A percentile compares a stretch with the other conserved stretches of the same genome.
Conservation (phyloP, 2,113 vertebrate genomes). For the Sturnira hondurensis region DNA sequence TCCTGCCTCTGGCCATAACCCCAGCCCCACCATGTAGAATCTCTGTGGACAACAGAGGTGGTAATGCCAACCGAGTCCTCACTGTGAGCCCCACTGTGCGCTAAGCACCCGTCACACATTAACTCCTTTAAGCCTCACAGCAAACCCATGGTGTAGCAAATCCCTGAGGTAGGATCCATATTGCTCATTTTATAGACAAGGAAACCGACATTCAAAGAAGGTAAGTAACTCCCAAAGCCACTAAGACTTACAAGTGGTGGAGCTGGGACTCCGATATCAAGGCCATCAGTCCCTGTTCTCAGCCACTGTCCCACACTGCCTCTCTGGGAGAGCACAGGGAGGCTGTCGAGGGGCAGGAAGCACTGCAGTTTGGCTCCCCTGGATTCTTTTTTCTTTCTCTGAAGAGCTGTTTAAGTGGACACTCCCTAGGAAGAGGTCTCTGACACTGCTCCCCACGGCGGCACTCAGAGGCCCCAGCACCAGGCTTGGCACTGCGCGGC, state of each 20-base stretch:
- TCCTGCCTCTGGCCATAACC: not conserved
- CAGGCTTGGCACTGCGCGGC: not conserved
- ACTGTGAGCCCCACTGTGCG: fast-evolving
- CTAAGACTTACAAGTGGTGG: not conserved
- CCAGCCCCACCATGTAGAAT: not conserved
- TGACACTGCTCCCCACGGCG: not conserved
- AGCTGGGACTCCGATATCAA: not conserved
- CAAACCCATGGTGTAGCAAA: not conserved
- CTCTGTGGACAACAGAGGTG: not conserved
- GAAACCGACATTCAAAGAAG: not conserved
- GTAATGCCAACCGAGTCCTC: not conserved
- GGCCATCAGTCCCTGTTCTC: not conserved
- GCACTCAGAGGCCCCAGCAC: not conserved
- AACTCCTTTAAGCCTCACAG: not conserved
- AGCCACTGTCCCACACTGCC: not conserved
- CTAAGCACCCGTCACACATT: not conserved
- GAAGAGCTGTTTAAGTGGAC: not conserved
- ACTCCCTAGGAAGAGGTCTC: not conserved
- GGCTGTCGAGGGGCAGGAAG: not conserved
- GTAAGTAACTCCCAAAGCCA: not conserved
- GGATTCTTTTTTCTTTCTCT: not conserved
- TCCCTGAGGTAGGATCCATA: not conserved
- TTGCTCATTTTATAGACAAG: not conserved
- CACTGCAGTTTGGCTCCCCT: not conserved
- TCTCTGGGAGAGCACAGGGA: not conserved